Percentiles rank a stretch among this genome's conserved stretches.
These are phyloP conservation scores for Conus ventricosus DNA, from an alignment of 1,140 invertebrate species.

Conservation along the genomic window DNA sequence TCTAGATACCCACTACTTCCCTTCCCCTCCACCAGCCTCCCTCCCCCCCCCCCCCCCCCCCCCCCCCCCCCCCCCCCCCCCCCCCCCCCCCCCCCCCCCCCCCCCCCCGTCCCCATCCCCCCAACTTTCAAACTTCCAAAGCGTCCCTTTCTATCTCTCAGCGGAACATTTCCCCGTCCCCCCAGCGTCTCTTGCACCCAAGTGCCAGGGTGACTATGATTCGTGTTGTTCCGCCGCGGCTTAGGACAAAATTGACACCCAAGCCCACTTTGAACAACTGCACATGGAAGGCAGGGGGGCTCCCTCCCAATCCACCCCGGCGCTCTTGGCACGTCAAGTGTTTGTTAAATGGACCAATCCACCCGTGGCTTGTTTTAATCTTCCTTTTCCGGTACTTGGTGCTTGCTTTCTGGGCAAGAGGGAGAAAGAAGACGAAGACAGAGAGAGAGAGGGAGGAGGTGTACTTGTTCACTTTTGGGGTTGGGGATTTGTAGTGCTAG, in stretches of 20 bases:
- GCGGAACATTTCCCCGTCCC: neutral
- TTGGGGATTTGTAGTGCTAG: neutral
- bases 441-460: neutral
- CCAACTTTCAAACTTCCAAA: neutral
- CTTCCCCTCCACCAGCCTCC: no score
- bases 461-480: neutral
- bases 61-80: no score
- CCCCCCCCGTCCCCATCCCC: neutral
- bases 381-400: slow-evolving; percentile 20
- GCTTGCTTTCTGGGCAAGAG: neutral
- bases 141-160: no score
- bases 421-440: neutral
- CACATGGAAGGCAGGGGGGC: neutral
- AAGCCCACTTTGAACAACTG: slow-evolving; percentile 25
- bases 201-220: slow-evolving; percentile 3
- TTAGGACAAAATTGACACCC: slow-evolving; percentile 29
- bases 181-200: slow-evolving; percentile 9
- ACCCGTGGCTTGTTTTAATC: slow-evolving; percentile 26
- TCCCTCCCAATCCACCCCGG: neutral
- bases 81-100: neutral
- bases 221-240: neutral
- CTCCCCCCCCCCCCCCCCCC: no score
- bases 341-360: slow-evolving; percentile 27
- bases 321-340: neutral
- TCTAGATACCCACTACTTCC: no score